Base-by-base conservation (phyloP, 2,797 vertebrate genomes). In the Lithobates sylvaticus region DNA sequence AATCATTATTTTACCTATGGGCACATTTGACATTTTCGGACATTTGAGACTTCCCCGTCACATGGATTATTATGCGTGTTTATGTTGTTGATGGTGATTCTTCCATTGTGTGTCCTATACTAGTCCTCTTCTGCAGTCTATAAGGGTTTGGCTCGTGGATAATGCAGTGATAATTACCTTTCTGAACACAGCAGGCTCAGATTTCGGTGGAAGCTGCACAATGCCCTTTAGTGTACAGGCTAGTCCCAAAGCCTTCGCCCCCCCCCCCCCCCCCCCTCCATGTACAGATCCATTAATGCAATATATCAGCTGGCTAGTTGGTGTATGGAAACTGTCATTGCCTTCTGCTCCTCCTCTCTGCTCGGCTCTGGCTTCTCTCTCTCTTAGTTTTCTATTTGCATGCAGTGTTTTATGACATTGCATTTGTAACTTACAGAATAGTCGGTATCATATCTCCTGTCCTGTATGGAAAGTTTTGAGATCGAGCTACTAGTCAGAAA, bases 131-230 rank as follows among this genome's bases (percentile, higher is more conserved):
- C 80, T 68, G 85, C 80, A 87, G 32, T 75, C 75, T 83, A 42
- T 36, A 47, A 58, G 81, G 86, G 86, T 79, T 87, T 87, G 86
- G 86, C 64, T 79, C 58, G 65, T 16, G 76, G 81, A 87, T 87
- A 83, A 83, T 83, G 86, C 86, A 87, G 70, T 61, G 86, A 79
- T 84, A 79, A 84, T 87, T 69, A 75, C 81, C 85, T 83, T 78
- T 87, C 74, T 78, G 78, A 78, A 73, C 67, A 74, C 23, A 39
- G 36, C 80, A 83, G 50, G 70, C 80, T 87, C 85, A 83, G 85
- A 87, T 87, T 87, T 78, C 85, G 83, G 80, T 26, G 76, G 47
- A 42, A 78, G 76, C 85, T 73, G 85, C 85, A 83, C 85, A 83
- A 83, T 77, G 79, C 42, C 74, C 69, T 83, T 87, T 69, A 87